Percentiles rank a stretch among this genome's conserved stretches.
Evolutionary conservation across 1,140 invertebrate genomes (phyloP).

Genomic region (Chrysopa pallens): DNA sequence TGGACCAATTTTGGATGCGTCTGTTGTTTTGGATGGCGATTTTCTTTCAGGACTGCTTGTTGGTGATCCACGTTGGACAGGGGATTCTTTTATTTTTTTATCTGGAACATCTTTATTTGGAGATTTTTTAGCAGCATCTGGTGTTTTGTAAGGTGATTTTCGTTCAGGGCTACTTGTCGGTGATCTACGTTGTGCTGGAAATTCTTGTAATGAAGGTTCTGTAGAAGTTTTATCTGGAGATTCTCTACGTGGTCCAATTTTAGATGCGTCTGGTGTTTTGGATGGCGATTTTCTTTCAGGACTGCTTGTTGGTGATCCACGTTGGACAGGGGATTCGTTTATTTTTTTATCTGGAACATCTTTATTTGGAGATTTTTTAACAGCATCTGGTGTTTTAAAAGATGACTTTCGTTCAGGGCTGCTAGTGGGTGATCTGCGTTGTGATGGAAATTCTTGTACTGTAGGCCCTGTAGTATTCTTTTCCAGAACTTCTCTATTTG

Average conservation of each 20-base stretch:
- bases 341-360: slow-evolving; percentile 6
- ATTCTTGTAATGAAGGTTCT: neutral
- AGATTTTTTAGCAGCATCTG: neutral
- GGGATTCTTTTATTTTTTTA: slow-evolving; percentile 1
- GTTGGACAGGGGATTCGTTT: neutral
- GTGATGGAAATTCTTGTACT: neutral
- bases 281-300: neutral
- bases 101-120: slow-evolving; percentile 5
- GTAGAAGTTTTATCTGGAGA: neutral
- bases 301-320: neutral
- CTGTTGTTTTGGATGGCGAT: neutral
- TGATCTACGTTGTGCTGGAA: neutral
- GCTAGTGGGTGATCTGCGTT: neutral
- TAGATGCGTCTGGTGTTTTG: neutral
- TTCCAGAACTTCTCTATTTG: neutral
- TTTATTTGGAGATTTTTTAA: neutral
- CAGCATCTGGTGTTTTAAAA: neutral
- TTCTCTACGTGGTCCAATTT: neutral
- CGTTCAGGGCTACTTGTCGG: neutral
- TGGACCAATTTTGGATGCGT: neutral
- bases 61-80: neutral
- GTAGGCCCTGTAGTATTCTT: neutral
- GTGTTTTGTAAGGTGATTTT: neutral
- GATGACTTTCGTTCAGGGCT: neutral
- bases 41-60: neutral